These are phyloP conservation scores for Actinia equina DNA, from an alignment of 64 coral and sea anemone genomes.

Conservation along the genomic window DNA sequence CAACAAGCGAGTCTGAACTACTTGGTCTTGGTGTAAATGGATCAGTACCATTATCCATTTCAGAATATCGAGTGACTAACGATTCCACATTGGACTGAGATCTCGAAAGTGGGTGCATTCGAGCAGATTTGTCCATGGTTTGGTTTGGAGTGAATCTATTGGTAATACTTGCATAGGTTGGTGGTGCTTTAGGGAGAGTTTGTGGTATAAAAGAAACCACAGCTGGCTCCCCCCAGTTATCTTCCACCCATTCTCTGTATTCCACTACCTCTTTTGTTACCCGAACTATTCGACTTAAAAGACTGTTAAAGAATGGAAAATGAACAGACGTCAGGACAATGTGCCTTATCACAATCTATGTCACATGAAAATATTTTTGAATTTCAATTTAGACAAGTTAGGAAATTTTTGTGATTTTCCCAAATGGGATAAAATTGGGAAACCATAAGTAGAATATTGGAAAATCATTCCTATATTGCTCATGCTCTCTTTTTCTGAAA, in stretches of 20 bases:
- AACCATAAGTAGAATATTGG: no score
- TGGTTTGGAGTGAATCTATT: constrained; percentile 18
- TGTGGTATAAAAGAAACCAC: constrained; percentile 4
- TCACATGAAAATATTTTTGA: no score
- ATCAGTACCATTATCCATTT: not conserved
- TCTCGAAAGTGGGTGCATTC: not conserved
- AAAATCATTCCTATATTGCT: no score
- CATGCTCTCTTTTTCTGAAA: no score
- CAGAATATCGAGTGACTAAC: not conserved
- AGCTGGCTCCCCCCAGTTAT: constrained; percentile 24
- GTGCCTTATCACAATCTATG: no score
- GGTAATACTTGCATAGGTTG: constrained; percentile 64
- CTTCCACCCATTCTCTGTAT: constrained; percentile 51
- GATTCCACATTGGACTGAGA: constrained; percentile 30
- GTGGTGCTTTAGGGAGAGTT: not conserved
- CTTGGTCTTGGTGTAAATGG: not conserved
- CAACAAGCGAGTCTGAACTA: not conserved
- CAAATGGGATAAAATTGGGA: no score
- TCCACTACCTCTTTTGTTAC: constrained; percentile 35
- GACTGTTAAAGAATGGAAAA: not conserved
- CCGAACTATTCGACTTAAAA: constrained; percentile 41
- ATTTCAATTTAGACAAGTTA: no score
- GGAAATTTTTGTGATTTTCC: no score
- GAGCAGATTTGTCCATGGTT: not conserved
- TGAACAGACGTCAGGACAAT: not conserved